phyloP scores from a whole-genome alignment of 2,113 vertebrate genomes.

The Psettodes erumei region DNA sequence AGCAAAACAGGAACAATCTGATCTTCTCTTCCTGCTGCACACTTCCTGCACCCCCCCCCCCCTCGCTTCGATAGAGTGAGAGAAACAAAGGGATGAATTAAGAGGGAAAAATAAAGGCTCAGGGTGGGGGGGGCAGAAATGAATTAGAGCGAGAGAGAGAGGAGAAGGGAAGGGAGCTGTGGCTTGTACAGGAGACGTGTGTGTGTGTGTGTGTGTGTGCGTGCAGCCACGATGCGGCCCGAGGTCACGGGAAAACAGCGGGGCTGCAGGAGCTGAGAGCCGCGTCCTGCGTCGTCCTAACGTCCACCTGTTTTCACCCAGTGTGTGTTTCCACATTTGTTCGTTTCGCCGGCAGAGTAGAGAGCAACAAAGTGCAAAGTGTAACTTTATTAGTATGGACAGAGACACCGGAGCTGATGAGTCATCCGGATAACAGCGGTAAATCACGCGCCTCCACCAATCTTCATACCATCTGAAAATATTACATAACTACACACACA shows the following conservation, averaged over 20 bases:
- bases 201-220: not conserved
- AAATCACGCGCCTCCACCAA: no score
- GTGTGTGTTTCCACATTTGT: no score
- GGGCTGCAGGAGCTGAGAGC: not conserved
- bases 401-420: no score
- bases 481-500: no score
- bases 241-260: constrained; percentile 24
- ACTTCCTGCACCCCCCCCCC: constrained; percentile 59
- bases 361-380: no score
- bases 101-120: constrained; percentile 17
- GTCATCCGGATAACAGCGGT: no score
- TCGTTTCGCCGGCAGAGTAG: no score
- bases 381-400: no score
- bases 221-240: constrained; percentile 7
- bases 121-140: constrained; percentile 67
- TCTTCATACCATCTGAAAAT: no score
- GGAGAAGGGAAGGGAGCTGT: not conserved
- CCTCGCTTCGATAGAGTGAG: not conserved
- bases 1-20: constrained; percentile 96
- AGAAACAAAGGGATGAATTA: constrained; percentile 53
- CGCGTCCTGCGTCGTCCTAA: no score
- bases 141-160: not conserved
- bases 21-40: constrained; percentile 83
- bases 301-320: no score
- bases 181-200: not conserved